These are phyloP conservation scores for Spermophilus dauricus DNA, from an alignment of 2,113 vertebrate genomes.

Conservation along the genomic window DNA sequence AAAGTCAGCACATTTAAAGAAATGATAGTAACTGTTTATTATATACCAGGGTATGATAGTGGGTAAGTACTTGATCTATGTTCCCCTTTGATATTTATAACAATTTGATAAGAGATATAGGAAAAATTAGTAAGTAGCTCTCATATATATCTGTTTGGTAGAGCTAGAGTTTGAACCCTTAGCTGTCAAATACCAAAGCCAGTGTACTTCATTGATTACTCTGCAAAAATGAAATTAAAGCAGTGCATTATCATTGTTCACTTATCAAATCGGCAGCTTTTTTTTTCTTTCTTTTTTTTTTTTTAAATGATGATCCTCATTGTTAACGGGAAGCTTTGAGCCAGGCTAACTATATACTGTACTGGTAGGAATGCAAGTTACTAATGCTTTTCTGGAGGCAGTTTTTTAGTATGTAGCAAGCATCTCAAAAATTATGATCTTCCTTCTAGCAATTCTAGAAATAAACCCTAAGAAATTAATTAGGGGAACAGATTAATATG, in stretches of 20 bases:
- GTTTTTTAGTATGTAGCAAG: constrained; percentile 4
- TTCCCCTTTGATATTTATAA: constrained; percentile 46
- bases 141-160: neutral
- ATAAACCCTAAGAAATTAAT: constrained; percentile 53
- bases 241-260: neutral
- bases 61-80: neutral
- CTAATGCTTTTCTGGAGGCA: neutral
- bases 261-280: neutral
- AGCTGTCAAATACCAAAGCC: neutral
- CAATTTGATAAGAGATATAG: neutral
- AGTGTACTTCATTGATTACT: neutral
- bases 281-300: neutral
- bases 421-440: constrained; percentile 28
- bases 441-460: constrained; percentile 46
- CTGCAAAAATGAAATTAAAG: constrained; percentile 28
- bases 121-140: constrained; percentile 4
- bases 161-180: neutral
- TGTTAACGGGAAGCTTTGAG: neutral
- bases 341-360: neutral
- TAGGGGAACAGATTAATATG: constrained; percentile 34
- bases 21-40: neutral
- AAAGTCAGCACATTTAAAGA: constrained; percentile 49
- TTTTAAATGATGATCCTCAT: neutral
- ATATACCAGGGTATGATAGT: neutral
- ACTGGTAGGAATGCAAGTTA: neutral